A percentile compares a stretch with the other conserved stretches of the same genome.
phyloP scores from a whole-genome alignment of 2,888 invertebrate species.

The Labia minor region DNA sequence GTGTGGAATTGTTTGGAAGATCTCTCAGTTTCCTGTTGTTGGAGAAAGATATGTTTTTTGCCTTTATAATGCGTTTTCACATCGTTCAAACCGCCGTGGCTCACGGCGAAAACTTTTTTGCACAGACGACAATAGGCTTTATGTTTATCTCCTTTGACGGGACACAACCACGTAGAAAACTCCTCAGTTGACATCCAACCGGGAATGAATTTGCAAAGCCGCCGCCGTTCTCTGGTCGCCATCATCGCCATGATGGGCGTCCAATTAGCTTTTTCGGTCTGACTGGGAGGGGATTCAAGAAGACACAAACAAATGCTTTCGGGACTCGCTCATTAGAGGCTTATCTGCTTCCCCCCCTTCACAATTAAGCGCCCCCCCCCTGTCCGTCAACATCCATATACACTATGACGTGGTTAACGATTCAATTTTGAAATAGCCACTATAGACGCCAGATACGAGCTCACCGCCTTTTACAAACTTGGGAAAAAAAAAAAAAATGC shows the following conservation, averaged over 20 bases:
- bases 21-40: conserved; percentile 27
- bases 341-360: background rate
- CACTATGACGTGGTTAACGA: background rate
- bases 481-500: background rate
- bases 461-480: background rate
- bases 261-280: conserved; percentile 18
- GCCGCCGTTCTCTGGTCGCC: conserved; percentile 28
- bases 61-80: conserved; percentile 34
- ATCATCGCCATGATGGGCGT: conserved; percentile 25
- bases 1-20: conserved; percentile 19
- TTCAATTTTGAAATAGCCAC: background rate
- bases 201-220: conserved; percentile 33
- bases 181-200: conserved; percentile 30
- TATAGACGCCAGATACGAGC: background rate
- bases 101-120: conserved; percentile 32
- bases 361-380: background rate
- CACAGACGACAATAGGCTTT: conserved; percentile 33
- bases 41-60: conserved; percentile 33
- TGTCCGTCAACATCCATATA: background rate
- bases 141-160: conserved; percentile 32
- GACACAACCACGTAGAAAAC: conserved; percentile 32
- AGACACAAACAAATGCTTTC: conserved; percentile 8
- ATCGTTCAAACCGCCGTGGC: conserved; percentile 33
- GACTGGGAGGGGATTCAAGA: background rate
- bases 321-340: conserved; percentile 16